Conservation (phyloP, 2,888 invertebrate genomes). For the Hedya salicella region DNA sequence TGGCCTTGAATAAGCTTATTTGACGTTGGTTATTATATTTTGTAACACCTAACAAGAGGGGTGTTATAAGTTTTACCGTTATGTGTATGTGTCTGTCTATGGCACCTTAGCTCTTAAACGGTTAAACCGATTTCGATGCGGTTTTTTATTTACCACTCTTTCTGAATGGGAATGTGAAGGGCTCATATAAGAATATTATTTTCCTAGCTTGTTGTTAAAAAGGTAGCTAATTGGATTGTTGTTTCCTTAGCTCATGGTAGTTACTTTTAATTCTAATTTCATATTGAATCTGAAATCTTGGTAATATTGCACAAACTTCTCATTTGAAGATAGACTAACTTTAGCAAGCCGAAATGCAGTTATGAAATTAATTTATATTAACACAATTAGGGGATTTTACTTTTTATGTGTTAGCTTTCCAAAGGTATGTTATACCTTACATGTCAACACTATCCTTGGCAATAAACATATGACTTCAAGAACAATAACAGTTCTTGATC, state of each 20-base stretch:
- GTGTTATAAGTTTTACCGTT: too few relatives aligned
- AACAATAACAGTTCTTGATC: neutral
- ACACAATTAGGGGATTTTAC: neutral
- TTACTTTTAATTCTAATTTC: neutral
- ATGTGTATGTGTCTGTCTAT: too few relatives aligned
- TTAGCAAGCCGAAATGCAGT: constrained; percentile 7
- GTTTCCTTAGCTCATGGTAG: neutral
- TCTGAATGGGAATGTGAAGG: too few relatives aligned
- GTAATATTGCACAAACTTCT: constrained; percentile 14
- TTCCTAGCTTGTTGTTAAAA: neutral
- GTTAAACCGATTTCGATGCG: too few relatives aligned
- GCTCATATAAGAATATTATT: too few relatives aligned
- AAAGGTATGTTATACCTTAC: neutral
- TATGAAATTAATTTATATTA: neutral
- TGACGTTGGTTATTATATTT: too few relatives aligned
- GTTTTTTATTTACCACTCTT: too few relatives aligned
- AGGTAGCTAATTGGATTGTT: neutral
- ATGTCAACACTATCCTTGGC: neutral
- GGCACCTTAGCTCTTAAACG: too few relatives aligned
- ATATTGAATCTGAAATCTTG: neutral
- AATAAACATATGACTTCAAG: too few relatives aligned
- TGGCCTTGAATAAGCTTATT: too few relatives aligned
- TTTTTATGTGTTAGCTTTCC: neutral
- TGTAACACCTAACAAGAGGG: too few relatives aligned
- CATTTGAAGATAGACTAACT: neutral